Evolutionary conservation across 2,797 vertebrate genomes (phyloP), one percentile per base, ranked within the genome.

Genomic region (Gallinago nigripennis): DNA sequence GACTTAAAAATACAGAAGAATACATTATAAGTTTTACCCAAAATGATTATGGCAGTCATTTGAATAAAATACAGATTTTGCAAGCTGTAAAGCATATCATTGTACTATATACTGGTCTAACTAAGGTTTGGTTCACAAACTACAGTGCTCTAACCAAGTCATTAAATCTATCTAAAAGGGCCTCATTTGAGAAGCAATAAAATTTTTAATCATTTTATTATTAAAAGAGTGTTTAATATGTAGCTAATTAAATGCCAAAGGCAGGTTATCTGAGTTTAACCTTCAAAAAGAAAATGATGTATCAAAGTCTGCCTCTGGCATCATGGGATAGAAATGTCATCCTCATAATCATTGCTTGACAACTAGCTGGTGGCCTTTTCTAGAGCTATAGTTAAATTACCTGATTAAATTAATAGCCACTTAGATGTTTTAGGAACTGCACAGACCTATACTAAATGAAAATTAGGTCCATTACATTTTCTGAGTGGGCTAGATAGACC

Each of bases 161-260:
- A 99, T 99, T 99, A 99, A 99, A 99, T 98, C 98, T 98, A 98
- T 99, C 98, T 99, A 98, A 99, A 99, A 99, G 98, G 98, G 98
- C 98, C 98, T 99, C 99, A 99, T 99, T 99, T 99, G 99, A 99
- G 98, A 98, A 98, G 99, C 99, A 99, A 99, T 99, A 99, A 99
- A 99, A 98, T 98, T 98, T 99, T 99, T 99, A 99, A 99, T 99
- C 99, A 99, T 99, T 99, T 99, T 99, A 99, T 99, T 99, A 99
- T 99, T 99, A 99, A 99, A 99, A 99, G 99, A 99, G 99, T 99
- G 99, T 99, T 99, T 99, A 99, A 99, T 99, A 99, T 99, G 99
- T 99, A 99, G 98, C 99, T 99, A 99, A 99, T 99, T 99, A 99
- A 99, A 99, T 99, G 99, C 99, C 99, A 99, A 99, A 99, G 99